A percentile compares a stretch with the other conserved stretches of the same genome.
These are phyloP conservation scores for Acanthaster planci DNA, from an alignment of 35 echinoderm and acorn worm species.

Conservation along the genomic window DNA sequence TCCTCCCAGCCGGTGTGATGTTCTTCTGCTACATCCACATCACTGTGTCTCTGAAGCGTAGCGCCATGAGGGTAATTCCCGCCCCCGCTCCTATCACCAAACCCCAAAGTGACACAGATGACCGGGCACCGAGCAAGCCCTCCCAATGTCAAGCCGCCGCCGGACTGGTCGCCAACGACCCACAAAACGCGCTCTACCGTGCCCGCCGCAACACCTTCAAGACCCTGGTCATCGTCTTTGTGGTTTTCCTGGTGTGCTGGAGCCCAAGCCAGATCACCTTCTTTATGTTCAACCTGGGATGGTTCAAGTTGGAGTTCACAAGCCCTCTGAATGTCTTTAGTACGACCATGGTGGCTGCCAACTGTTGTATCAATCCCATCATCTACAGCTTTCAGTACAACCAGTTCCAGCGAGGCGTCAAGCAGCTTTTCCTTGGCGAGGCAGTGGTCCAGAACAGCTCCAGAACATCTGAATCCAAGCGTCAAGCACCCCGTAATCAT, in stretches of 20 bases:
- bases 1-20: slow-evolving; percentile 24
- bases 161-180: slow-evolving; percentile 4
- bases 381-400: slow-evolving; percentile 35
- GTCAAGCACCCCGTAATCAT: too few species aligned
- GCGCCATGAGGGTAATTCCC: background rate
- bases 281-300: slow-evolving; percentile 25
- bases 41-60: background rate
- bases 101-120: background rate
- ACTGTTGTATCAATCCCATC: slow-evolving; percentile 46
- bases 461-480: too few species aligned
- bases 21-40: slow-evolving; percentile 1
- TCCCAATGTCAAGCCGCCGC: background rate
- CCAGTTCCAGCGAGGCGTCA: slow-evolving; percentile 23
- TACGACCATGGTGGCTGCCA: background rate
- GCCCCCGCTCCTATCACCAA: background rate
- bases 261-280: slow-evolving; percentile 15
- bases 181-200: background rate
- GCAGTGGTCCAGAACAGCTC: background rate
- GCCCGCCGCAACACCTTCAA: slow-evolving; percentile 30
- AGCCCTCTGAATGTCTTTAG: slow-evolving; percentile 3
- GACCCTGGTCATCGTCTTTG: slow-evolving; percentile 35
- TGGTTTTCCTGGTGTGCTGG: slow-evolving; percentile 53
- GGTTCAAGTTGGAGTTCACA: background rate
- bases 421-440: background rate
- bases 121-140: background rate